A percentile compares a stretch with the other conserved stretches of the same genome.
Conservation (phyloP, 1,140 invertebrate genomes). For the Lasioglossum baleicum region DNA sequence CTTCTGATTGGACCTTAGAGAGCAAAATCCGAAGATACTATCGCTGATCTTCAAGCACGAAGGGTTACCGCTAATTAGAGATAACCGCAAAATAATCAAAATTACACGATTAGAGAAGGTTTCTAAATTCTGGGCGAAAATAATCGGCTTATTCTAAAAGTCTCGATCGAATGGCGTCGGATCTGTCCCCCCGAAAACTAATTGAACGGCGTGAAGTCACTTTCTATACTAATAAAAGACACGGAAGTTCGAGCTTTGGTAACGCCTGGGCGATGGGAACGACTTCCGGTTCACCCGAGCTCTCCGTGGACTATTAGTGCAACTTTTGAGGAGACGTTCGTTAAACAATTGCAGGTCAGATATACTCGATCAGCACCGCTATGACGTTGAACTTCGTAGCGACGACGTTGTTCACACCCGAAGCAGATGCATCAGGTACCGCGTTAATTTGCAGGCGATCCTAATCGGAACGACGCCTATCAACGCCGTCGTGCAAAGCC, state of each 20-base stretch:
- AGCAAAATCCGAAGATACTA: background rate
- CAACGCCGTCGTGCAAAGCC: slow-evolving; percentile 4
- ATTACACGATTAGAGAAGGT: background rate
- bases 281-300: slow-evolving; percentile 10
- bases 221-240: slow-evolving; percentile 5
- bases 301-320: slow-evolving; percentile 24
- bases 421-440: slow-evolving; percentile 60
- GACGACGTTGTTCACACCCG: slow-evolving; percentile 44
- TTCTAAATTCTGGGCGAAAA: no score
- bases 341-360: slow-evolving; percentile 82
- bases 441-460: slow-evolving; percentile 53
- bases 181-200: background rate
- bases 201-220: background rate
- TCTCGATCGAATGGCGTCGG: background rate
- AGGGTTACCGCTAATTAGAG: background rate
- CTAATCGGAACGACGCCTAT: slow-evolving; percentile 43
- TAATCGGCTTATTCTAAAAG: slow-evolving; percentile 10
- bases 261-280: slow-evolving; percentile 35
- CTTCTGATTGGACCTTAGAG: background rate
- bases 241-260: slow-evolving; percentile 5
- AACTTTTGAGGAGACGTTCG: slow-evolving; percentile 58
- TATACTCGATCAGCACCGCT: slow-evolving; percentile 80
- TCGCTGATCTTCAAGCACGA: background rate
- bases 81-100: background rate
- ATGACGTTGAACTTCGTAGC: slow-evolving; percentile 56